Conservation (phyloP, 2,888 invertebrate species). For the Blastobasis lacticolella region DNA sequence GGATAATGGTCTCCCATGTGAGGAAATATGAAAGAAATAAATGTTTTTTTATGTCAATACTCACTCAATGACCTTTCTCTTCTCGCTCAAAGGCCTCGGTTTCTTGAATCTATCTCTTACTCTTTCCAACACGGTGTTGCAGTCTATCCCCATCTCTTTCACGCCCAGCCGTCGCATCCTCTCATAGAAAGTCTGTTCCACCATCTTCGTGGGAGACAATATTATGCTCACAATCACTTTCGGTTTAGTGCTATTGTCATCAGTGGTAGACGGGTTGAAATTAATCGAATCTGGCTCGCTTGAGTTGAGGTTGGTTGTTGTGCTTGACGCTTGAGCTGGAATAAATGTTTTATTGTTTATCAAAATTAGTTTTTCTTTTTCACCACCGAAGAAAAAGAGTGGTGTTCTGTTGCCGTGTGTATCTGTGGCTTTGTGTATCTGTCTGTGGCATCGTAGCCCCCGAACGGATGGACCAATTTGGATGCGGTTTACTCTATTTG, state of each 20-base stretch:
- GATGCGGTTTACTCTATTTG: too few relatives aligned
- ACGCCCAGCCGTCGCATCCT: slow-evolving; percentile 14
- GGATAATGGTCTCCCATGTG: not conserved
- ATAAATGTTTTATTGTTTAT: too few relatives aligned
- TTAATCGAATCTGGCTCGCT: too few relatives aligned
- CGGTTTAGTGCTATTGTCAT: not conserved
- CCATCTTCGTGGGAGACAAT: slow-evolving; percentile 39
- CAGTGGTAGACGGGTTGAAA: too few relatives aligned
- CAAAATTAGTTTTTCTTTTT: too few relatives aligned
- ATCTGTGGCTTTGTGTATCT: slow-evolving; percentile 7
- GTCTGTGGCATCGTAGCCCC: too few relatives aligned
- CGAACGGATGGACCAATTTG: too few relatives aligned
- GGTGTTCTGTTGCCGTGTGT: slow-evolving; percentile 1
- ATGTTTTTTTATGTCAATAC: slow-evolving; percentile 13
- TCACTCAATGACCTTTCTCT: slow-evolving; percentile 48
- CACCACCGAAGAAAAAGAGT: too few relatives aligned
- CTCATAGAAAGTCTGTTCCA: slow-evolving; percentile 33
- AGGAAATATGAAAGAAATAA: too few relatives aligned
- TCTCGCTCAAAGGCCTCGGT: slow-evolving; percentile 45
- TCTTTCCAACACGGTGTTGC: slow-evolving; percentile 12
- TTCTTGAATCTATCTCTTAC: slow-evolving; percentile 32
- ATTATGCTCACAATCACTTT: slow-evolving; percentile 19
- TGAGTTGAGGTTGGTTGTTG: too few relatives aligned
- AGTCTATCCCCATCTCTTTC: slow-evolving; percentile 17
- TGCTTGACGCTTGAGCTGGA: too few relatives aligned